A percentile compares a stretch with the other conserved stretches of the same genome.
These are phyloP conservation scores for Propithecus perrieri DNA, from an alignment of 2,797 vertebrate genomes.

Conservation along the genomic window DNA sequence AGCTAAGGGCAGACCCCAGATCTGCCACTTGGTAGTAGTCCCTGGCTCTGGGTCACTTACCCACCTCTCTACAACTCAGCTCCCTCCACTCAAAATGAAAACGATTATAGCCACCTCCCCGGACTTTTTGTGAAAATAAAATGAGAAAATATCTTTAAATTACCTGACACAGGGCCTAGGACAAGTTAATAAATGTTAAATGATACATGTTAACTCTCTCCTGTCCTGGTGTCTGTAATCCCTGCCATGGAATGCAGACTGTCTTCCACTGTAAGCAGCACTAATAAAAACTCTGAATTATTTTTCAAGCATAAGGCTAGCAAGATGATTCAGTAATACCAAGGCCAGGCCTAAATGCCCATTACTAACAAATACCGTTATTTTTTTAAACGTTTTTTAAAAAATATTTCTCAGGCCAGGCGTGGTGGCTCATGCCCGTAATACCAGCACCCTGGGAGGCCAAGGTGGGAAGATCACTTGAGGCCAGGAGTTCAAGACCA, in stretches of 20 bases:
- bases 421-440: not conserved
- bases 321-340: constrained; percentile 26
- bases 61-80: not conserved
- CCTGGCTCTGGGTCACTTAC: not conserved
- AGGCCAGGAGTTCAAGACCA: not conserved
- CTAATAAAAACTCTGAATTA: not conserved
- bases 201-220: not conserved
- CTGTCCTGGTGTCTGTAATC: not conserved
- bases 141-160: not conserved
- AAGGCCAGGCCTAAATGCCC: not conserved
- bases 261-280: not conserved
- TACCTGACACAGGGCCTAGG: not conserved
- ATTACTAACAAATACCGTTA: constrained; percentile 21
- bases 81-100: not conserved
- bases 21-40: accelerated
- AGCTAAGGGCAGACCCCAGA: accelerated
- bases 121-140: not conserved
- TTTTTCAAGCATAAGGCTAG: not conserved
- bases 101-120: accelerated
- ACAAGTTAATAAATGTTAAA: not conserved
- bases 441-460: not conserved
- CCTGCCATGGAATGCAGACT: not conserved
- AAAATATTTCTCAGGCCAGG: not conserved
- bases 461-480: not conserved
- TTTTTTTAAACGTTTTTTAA: not conserved